phyloP scores from a whole-genome alignment of 2,888 invertebrate genomes.

The Sphaeridia pumilis region DNA sequence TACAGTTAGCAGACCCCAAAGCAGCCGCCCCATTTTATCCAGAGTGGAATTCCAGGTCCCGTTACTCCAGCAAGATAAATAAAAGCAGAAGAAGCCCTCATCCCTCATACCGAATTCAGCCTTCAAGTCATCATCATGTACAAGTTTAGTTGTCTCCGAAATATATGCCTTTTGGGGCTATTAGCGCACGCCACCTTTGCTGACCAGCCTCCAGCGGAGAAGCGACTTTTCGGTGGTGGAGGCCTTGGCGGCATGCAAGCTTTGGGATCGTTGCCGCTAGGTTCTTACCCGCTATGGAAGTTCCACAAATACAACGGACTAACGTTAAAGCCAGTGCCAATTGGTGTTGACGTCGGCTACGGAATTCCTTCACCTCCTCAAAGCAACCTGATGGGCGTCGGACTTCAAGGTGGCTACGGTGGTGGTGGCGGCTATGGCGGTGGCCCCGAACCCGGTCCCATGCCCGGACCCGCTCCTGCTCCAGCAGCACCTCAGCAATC shows the following conservation, averaged over 20 bases:
- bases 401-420: not conserved
- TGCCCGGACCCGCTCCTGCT: not conserved
- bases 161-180: no score
- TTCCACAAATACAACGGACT: conserved; percentile 19
- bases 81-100: no score
- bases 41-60: no score
- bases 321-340: conserved; percentile 14
- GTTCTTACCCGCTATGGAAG: conserved; percentile 20
- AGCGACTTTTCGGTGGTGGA: conserved; percentile 1
- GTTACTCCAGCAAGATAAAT: no score
- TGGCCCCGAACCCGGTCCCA: not conserved
- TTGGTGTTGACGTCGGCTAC: conserved; percentile 16
- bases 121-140: no score
- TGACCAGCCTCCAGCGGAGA: no score
- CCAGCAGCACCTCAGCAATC: not conserved
- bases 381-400: not conserved
- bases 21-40: no score
- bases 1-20: no score
- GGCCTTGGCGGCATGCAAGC: conserved; percentile 2
- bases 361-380: conserved; percentile 18
- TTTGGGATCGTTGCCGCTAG: conserved; percentile 9
- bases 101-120: no score
- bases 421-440: not conserved
- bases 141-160: no score
- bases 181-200: no score